Base-by-base conservation (phyloP, 2,888 invertebrate genomes). In the Stegophylla sp. region DNA sequence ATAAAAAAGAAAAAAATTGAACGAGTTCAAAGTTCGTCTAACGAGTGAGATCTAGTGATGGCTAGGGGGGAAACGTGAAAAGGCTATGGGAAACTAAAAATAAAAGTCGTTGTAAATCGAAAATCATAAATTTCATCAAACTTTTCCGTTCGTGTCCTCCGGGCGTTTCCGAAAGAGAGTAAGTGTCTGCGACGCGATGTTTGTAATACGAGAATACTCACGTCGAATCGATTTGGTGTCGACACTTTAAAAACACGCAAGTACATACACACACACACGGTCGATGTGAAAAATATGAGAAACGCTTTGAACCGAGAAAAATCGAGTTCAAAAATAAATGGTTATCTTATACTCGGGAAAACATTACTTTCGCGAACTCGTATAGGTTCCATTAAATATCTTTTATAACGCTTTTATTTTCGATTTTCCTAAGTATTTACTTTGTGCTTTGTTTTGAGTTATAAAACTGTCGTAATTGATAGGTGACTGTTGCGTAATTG, bases 71-170 rank as follows among this genome's bases (percentile, higher is more conserved):
- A 48, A 28, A 51, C 48, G 51, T 17, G 72, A 56, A 73, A 61
- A 43, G 26, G 26, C 17, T 9, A 73, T 59, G 73, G 26, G 45
- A 73, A 73, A 73, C 73, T 73, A 59, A 59, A n/a, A 73, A 73
- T 59, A 59, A 59, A 73, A 73, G 73, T 73, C n/a, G 69, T 69
- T 28, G 59, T 45, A 59, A 73, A 73, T 73, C 73, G 73, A 73
- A 73, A 73, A 73, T 73, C 73, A 26, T 73, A 73, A 73, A 73
- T 73, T 73, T 45, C 73, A 59, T 73, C 59, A 43, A 59, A 73
- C 59, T 59, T 59, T 72, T 73, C n/a, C 73, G 23, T n/a, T 41
- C 56, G 17, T 51, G 43, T 59, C 43, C 41, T 43, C 26, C 73
- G 59, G 26, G 59, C 26, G 45, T 59, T 59, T 45, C 43, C 15